Percentiles rank a stretch among this genome's conserved stretches.
Evolutionary conservation across 1,140 invertebrate genomes (phyloP).

Genomic region (Euura saliciscinereae): DNA sequence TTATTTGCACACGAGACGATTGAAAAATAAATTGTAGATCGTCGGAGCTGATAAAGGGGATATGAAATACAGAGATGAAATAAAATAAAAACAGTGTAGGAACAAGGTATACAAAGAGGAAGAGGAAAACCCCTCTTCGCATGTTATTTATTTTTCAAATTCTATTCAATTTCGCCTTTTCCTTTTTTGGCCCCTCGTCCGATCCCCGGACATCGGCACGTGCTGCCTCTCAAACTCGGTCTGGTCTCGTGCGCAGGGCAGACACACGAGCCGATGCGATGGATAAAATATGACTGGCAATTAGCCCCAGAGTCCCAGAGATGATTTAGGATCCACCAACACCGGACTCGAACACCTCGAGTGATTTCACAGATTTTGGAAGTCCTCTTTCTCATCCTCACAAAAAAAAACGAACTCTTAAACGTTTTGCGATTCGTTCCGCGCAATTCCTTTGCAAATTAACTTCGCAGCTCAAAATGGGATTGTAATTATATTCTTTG

Average conservation of each 20-base stretch:
- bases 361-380: not conserved
- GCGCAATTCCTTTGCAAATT: not conserved
- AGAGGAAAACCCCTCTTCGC: too few relatives aligned
- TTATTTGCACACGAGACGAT: too few relatives aligned
- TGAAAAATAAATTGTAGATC: too few relatives aligned
- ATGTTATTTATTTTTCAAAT: not conserved
- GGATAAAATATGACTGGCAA: slow-evolving; percentile 29
- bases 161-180: not conserved
- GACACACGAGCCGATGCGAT: slow-evolving; percentile 9
- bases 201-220: not conserved
- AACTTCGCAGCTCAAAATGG: too few relatives aligned
- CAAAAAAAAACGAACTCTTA: not conserved
- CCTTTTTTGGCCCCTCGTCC: not conserved
- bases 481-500: too few relatives aligned
- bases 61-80: not conserved
- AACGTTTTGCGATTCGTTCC: not conserved
- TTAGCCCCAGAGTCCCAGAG: slow-evolving; percentile 21
- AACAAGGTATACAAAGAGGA: too few relatives aligned
- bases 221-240: not conserved
- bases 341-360: not conserved
- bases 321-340: slow-evolving; percentile 26
- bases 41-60: too few relatives aligned
- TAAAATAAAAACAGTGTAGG: not conserved
- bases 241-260: too few relatives aligned
- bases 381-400: not conserved